Percentiles rank a stretch among this genome's conserved stretches.
phyloP scores from a whole-genome alignment of 2,888 invertebrate species.

The Rhingia rostrata region DNA sequence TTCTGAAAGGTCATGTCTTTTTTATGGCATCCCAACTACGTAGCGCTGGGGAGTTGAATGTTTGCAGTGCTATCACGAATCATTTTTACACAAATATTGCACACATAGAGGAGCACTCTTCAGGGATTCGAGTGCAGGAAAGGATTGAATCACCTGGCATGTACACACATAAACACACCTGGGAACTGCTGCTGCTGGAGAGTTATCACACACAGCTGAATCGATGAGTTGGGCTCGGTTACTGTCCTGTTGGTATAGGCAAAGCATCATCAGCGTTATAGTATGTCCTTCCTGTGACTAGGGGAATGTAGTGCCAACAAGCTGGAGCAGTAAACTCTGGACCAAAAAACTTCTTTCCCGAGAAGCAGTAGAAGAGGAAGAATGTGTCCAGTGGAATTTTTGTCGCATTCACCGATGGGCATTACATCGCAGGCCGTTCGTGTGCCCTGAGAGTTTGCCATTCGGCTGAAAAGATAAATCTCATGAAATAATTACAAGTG shows the following conservation, averaged over 20 bases:
- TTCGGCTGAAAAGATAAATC: slow-evolving; percentile 79
- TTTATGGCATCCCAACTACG: slow-evolving; percentile 61
- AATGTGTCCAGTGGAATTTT: slow-evolving; percentile 81
- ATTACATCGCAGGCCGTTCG: slow-evolving; percentile 46
- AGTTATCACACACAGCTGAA: slow-evolving; percentile 65
- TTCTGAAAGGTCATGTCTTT: slow-evolving; percentile 74
- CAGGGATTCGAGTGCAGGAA: slow-evolving; percentile 52
- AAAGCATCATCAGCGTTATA: slow-evolving; percentile 13
- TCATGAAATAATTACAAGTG: slow-evolving; percentile 83
- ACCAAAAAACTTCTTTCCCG: slow-evolving; percentile 1
- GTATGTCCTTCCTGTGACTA: slow-evolving; percentile 37
- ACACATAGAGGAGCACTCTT: slow-evolving; percentile 38
- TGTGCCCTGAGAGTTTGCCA: slow-evolving; percentile 55
- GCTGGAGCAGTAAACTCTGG: slow-evolving; percentile 17
- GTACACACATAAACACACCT: slow-evolving; percentile 42
- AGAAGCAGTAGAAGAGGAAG: slow-evolving; percentile 49
- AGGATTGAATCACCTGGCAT: slow-evolving; percentile 70
- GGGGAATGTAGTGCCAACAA: slow-evolving; percentile 50
- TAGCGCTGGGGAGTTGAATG: slow-evolving; percentile 19
- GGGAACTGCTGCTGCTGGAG: slow-evolving; percentile 24
- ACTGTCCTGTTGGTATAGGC: slow-evolving; percentile 19
- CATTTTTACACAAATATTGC: slow-evolving; percentile 72
- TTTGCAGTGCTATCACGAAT: slow-evolving; percentile 71
- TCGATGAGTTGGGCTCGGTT: slow-evolving; percentile 53
- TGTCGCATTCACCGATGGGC: slow-evolving; percentile 81